phyloP scores from a whole-genome alignment of 2,797 vertebrate genomes.

The Emydoidea blandingii region DNA sequence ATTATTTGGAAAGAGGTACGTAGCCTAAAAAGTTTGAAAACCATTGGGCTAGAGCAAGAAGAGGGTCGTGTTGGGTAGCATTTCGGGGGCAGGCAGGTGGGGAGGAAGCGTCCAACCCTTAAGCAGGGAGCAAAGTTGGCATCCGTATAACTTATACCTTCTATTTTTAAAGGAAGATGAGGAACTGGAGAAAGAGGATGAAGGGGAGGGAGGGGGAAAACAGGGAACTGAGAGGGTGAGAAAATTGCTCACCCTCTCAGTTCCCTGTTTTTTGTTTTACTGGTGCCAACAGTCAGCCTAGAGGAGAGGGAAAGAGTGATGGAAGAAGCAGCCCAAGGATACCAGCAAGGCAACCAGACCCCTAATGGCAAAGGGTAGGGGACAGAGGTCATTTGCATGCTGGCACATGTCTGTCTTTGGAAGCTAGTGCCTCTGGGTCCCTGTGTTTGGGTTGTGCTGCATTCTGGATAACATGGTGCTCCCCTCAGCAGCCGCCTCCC shows the following conservation, averaged over 20 bases:
- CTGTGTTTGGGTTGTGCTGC: not conserved
- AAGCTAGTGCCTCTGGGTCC: not conserved
- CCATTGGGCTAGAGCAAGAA: not conserved
- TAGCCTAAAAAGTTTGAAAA: no score
- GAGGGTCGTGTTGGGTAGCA: not conserved
- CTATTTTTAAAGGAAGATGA: no score
- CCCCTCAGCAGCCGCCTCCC: not conserved
- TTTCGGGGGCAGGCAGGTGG: not conserved
- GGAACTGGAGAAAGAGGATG: not conserved
- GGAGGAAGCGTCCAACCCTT: not conserved
- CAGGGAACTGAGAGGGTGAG: not conserved
- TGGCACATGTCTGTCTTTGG: slow-evolving; percentile 12
- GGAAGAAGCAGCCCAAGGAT: not conserved
- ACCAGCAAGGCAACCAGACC: not conserved
- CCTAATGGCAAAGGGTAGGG: not conserved
- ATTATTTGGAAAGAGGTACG: no score
- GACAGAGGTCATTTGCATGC: rapidly evolving
- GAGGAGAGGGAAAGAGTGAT: not conserved
- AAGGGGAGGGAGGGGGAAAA: not conserved
- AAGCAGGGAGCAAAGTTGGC: slow-evolving; percentile 6
- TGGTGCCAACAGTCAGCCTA: not conserved
- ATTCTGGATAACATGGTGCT: not conserved
- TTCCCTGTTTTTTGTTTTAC: no score
- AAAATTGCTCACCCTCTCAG: no score
- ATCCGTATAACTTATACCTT: no score